Conservation (phyloP, 2,797 vertebrate species). For the Gorsachius magnificus region DNA sequence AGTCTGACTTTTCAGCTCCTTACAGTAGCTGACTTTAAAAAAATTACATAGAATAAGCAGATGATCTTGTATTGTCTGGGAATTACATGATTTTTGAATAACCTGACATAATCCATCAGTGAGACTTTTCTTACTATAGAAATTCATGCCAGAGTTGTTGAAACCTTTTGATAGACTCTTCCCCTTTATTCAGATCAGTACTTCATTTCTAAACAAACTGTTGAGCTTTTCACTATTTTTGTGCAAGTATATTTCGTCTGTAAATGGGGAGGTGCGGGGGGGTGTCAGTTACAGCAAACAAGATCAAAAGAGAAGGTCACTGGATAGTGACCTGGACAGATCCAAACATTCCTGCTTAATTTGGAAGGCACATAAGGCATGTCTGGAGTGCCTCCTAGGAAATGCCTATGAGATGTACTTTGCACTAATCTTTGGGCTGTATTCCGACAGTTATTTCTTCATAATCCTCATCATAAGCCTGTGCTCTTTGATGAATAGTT, state of each 20-base stretch:
- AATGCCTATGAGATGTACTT: conserved; percentile 71
- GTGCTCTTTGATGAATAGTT: conserved; percentile 69
- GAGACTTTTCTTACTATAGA: conserved; percentile 14
- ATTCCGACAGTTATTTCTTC: conserved; percentile 76
- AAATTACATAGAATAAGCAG: not conserved
- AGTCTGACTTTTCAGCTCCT: conserved; percentile 17
- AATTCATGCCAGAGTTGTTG: conserved; percentile 13
- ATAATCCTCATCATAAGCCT: conserved; percentile 74
- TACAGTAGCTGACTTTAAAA: not conserved
- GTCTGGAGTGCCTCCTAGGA: conserved; percentile 70
- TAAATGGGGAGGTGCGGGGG: conserved; percentile 14
- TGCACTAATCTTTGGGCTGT: conserved; percentile 73
- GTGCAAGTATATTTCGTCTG: conserved; percentile 41
- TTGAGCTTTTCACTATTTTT: conserved; percentile 51
- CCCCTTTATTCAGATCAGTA: not conserved
- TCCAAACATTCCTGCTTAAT: conserved; percentile 69
- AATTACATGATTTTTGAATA: not conserved
- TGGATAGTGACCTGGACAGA: conserved; percentile 48
- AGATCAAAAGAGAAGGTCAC: conserved; percentile 67
- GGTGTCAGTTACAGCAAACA: conserved; percentile 57
- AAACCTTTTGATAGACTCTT: conserved; percentile 16
- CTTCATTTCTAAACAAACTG: conserved; percentile 30
- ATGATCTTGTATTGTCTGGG: not conserved
- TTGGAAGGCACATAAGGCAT: conserved; percentile 69
- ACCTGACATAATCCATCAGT: not conserved